Base-by-base conservation (phyloP, 1,140 invertebrate species). In the Cotesia chilonis region DNA sequence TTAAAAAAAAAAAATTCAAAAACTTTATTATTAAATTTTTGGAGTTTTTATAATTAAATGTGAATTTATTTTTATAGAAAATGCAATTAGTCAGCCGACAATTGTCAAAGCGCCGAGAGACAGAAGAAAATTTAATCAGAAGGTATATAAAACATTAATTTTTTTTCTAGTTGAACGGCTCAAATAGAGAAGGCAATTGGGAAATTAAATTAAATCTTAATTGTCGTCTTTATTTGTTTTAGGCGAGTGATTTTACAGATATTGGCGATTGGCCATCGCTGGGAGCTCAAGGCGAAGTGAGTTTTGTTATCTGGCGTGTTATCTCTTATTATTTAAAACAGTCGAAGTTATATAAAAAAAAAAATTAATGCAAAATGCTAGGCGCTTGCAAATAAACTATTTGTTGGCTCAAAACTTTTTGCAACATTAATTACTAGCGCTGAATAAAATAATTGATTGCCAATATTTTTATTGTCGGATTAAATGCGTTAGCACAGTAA, bases 201-300 rank as follows among this genome's bases (percentile, higher is more conserved):
- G 41, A 47, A 6, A 6, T 7, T 7, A 47, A 47, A 47, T 47
- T 3, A 1, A 2, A 10, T 47, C 41, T 47, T 47, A 6, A 47
- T 47, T 47, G 41, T 41, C 9, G 9, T 66, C 3, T 65, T 65
- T 60, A 12, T 83, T 52, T 86, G 85, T 89, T 85, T 1, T 87
- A 93, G 92, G 90, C 91, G 63, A 92, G 90, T 83, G 90, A 92
- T 82, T 92, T 93, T 78, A 89, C 89, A 74, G 91, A 93, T 87
- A 90, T 91, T 76, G 90, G 90, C 71, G 92, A 94, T 84, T 95
- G 94, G 94, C 93, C 94, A 70, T 91, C 92, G 73, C 87, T 95
- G 64, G 92, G 91, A 76, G 89, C 87, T 77, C 83, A 89, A 84
- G 84, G 84, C 81, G 82, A 86, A 80, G 86, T 87, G 67, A 2